Base-by-base conservation (phyloP, 1,140 invertebrate genomes). In the Pseudomyrmex flavicornis region DNA sequence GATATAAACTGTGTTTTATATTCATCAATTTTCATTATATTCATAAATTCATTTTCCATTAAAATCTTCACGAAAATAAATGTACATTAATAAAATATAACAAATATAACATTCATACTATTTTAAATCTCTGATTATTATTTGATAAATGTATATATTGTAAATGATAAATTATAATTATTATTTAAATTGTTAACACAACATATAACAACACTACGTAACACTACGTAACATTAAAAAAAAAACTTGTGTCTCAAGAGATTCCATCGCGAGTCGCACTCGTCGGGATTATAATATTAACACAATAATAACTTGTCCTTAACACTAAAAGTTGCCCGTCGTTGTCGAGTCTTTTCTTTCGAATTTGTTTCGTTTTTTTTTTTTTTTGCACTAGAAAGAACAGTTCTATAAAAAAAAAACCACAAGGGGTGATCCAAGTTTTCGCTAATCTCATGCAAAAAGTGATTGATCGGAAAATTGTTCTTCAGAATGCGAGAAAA, bases 221-320 rank as follows among this genome's bases (percentile, higher is more conserved):
- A 35, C 35, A 35, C 35, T 35, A 35, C 35, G 35, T 35, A 35
- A 35, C 5, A 35, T 35, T 35, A 35, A 5, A 35, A 35, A 35
- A 26, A 35, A 35, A 35, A 26, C 26, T 26, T 26, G 22, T 12
- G 22, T 68, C 65, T 7, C 65, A 26, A 2, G 26, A 44, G 15
- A 70, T 50, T 70, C 22, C 68, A 82, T 74, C 79, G 72, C 59
- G 58, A 82, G 59, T 74, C 79, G 20, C 44, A 75, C 68, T 75
- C 69, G 44, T 82, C 68, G 50, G 3, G 2, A 22, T 70, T 46
- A 59, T 59, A 69, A 61, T 82, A 76, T 63, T 82, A 44, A 50
- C 58, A 73, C 58, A 73, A 76, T 20, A 26, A 26, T 59, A 22
- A 54, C 15, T 15, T 48, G 26, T 26, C 22, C 73, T 56, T 54